phyloP scores from a whole-genome alignment of 2,113 vertebrate species.

The Ginglymostoma cirratum region DNA sequence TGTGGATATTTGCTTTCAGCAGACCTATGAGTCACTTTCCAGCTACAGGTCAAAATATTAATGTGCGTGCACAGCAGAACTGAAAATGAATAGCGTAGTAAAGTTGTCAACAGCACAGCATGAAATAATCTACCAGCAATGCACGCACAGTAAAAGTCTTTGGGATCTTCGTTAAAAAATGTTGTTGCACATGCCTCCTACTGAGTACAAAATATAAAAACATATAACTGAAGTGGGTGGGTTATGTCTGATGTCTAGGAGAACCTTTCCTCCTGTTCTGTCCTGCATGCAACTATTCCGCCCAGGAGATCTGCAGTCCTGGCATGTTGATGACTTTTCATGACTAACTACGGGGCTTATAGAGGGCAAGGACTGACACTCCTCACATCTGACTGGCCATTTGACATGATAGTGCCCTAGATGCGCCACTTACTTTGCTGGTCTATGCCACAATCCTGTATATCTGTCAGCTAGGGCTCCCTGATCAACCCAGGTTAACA shows the following conservation, averaged over 20 bases:
- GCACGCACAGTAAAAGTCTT: background rate
- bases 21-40: background rate
- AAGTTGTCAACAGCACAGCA: constrained; percentile 27
- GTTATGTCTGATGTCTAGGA: background rate
- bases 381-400: background rate
- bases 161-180: background rate
- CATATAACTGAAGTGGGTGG: background rate
- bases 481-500: no score
- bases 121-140: background rate
- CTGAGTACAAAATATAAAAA: background rate
- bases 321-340: background rate
- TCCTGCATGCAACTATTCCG: background rate
- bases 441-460: no score
- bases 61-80: background rate
- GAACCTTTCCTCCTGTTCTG: background rate
- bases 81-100: constrained; percentile 2
- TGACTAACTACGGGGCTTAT: background rate
- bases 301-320: background rate
- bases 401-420: background rate
- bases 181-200: background rate
- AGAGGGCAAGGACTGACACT: no score
- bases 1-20: background rate
- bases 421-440: background rate
- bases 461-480: no score
- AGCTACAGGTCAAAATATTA: constrained; percentile 12